Evolutionary conservation across 2,888 invertebrate species (phyloP).

Genomic region (Vanessa cardui): DNA sequence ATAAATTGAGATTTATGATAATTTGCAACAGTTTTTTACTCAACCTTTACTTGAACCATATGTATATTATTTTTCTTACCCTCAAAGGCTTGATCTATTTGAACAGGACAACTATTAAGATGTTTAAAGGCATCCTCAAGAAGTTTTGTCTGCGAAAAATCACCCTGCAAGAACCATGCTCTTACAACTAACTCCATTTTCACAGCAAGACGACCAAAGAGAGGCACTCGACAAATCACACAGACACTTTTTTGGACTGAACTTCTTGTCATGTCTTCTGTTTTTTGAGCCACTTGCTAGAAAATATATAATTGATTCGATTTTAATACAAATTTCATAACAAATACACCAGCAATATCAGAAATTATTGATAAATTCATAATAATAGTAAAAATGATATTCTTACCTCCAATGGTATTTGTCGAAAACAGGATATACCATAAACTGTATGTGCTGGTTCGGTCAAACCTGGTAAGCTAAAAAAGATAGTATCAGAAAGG

Average conservation of each 20-base stretch:
- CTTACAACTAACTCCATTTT: conserved; percentile 98
- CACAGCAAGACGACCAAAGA: conserved; percentile 97
- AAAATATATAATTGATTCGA: conserved; percentile 19
- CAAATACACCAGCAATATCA: not conserved
- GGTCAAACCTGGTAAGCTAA: conserved; percentile 94
- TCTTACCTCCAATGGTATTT: conserved; percentile 95
- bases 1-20: not conserved
- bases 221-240: conserved; percentile 93
- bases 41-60: not conserved
- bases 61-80: conserved; percentile 60
- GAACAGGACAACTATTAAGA: conserved; percentile 91
- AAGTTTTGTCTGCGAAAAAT: conserved; percentile 93
- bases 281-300: conserved; percentile 94
- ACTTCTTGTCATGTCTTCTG: conserved; percentile 97
- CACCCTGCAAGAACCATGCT: conserved; percentile 98
- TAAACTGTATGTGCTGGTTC: conserved; percentile 94
- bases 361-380: no score
- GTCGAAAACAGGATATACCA: conserved; percentile 98
- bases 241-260: conserved; percentile 99
- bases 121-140: conserved; percentile 96
- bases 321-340: not conserved
- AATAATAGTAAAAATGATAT: not conserved
- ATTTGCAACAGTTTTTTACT: no score
- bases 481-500: conserved; percentile 96
- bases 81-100: conserved; percentile 76